phyloP scores from a whole-genome alignment of 2,888 invertebrate genomes.

The Caenorhabditis zanzibari region DNA sequence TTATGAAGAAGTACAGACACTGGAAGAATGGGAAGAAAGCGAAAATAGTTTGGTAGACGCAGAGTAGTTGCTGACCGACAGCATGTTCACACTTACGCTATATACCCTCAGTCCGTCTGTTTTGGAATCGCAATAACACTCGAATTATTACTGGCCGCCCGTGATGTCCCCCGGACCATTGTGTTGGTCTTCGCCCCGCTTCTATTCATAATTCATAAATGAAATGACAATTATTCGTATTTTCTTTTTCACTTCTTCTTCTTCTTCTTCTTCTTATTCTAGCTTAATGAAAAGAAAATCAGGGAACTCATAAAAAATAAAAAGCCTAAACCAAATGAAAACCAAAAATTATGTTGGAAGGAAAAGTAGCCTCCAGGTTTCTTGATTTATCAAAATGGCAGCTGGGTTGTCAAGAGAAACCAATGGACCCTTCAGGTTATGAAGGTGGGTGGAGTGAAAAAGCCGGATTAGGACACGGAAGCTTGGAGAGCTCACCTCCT shows the following conservation, averaged over 20 bases:
- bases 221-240: slow-evolving; percentile 50
- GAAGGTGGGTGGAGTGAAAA: not conserved
- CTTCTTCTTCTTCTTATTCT: not conserved
- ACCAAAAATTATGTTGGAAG: not conserved
- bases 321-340: too few species aligned
- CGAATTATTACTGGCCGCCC: slow-evolving; percentile 51
- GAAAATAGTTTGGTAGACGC: slow-evolving; percentile 44
- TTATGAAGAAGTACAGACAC: slow-evolving; percentile 24
- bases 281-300: not conserved
- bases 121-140: slow-evolving; percentile 63
- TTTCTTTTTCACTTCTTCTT: slow-evolving; percentile 18
- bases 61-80: slow-evolving; percentile 21
- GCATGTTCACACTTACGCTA: slow-evolving; percentile 54
- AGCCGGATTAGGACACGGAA: slow-evolving; percentile 37
- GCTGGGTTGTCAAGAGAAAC: slow-evolving; percentile 60
- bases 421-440: slow-evolving; percentile 27
- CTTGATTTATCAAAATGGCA: slow-evolving; percentile 23
- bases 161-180: slow-evolving; percentile 53
- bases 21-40: slow-evolving; percentile 28
- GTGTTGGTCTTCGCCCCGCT: slow-evolving; percentile 36
- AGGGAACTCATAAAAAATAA: not conserved
- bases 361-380: not conserved
- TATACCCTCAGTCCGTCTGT: slow-evolving; percentile 38
- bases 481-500: slow-evolving; percentile 38
- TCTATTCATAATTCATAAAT: slow-evolving; percentile 59